Conservation (phyloP, 1,140 invertebrate species). For the Helicoverpa armigera region DNA sequence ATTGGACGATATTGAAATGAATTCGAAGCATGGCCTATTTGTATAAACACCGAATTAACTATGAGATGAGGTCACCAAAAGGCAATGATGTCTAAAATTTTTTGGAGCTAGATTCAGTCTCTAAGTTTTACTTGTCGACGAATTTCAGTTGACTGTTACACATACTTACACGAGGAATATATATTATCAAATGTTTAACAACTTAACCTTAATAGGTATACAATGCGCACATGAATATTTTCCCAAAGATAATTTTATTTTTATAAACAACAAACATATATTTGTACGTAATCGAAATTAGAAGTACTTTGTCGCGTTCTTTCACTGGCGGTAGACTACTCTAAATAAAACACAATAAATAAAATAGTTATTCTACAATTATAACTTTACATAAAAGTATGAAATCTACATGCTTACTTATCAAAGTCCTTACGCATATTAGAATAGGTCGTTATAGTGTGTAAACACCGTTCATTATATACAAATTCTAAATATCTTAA, state of each 20-base stretch:
- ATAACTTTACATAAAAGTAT: constrained; percentile 59
- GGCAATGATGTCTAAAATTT: constrained; percentile 40
- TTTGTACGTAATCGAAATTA: constrained; percentile 28
- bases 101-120: constrained; percentile 50
- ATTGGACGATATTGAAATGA: not conserved
- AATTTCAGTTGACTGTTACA: constrained; percentile 37
- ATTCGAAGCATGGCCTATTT: constrained; percentile 7
- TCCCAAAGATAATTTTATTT: constrained; percentile 20
- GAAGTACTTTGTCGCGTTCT: constrained; percentile 20
- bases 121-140: constrained; percentile 48
- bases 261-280: constrained; percentile 39
- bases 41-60: constrained; percentile 21
- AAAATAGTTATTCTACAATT: constrained; percentile 40
- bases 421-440: constrained; percentile 60
- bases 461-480: constrained; percentile 55
- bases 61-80: constrained; percentile 37
- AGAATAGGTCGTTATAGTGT: constrained; percentile 44
- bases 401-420: constrained; percentile 68
- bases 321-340: constrained; percentile 29
- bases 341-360: constrained; percentile 53
- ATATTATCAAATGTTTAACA: constrained; percentile 45
- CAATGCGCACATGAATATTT: constrained; percentile 32
- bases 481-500: constrained; percentile 62
- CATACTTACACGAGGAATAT: constrained; percentile 33
- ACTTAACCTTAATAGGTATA: constrained; percentile 29